A percentile compares a stretch with the other conserved stretches of the same genome.
phyloP scores from a whole-genome alignment of 2,797 vertebrate species.

The Carcharodon carcharias region DNA sequence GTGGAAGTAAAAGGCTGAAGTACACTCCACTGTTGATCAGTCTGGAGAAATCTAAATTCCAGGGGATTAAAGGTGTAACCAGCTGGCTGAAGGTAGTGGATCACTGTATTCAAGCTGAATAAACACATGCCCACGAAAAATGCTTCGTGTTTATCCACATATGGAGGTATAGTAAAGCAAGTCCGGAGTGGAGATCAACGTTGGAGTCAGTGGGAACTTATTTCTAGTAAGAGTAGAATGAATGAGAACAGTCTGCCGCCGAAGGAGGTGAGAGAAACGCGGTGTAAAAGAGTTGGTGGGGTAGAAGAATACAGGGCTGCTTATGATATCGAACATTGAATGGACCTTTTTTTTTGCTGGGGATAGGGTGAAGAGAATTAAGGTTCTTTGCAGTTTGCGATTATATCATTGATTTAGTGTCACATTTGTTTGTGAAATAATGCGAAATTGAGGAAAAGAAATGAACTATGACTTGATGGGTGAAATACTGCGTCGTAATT shows the following conservation, averaged over 20 bases:
- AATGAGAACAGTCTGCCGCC: not conserved
- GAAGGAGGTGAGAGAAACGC: slow-evolving; percentile 19
- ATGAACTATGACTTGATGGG: not conserved
- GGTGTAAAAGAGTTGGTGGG: not conserved
- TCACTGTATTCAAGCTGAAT: not conserved
- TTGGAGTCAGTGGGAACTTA: slow-evolving; percentile 17
- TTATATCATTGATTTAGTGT: not conserved
- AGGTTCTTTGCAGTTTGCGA: not conserved
- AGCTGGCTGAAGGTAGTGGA: not conserved
- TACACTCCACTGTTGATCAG: slow-evolving; percentile 23
- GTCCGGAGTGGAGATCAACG: slow-evolving; percentile 12
- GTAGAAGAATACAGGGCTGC: not conserved
- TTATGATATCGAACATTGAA: not conserved
- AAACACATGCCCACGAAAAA: slow-evolving; percentile 32
- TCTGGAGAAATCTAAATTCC: slow-evolving; percentile 30
- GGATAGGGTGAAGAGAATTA: too few species aligned
- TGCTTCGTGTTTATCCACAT: not conserved
- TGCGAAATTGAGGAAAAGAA: not conserved
- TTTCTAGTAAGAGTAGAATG: not conserved
- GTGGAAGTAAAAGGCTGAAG: slow-evolving; percentile 13
- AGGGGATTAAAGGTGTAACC: slow-evolving; percentile 1
- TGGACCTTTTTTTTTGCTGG: not conserved
- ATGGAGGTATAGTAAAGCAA: slow-evolving; percentile 1
- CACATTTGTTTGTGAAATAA: not conserved
- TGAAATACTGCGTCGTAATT: not conserved